phyloP scores from a whole-genome alignment of 1,140 invertebrate genomes.

The Chrysomallon squamiferum region DNA sequence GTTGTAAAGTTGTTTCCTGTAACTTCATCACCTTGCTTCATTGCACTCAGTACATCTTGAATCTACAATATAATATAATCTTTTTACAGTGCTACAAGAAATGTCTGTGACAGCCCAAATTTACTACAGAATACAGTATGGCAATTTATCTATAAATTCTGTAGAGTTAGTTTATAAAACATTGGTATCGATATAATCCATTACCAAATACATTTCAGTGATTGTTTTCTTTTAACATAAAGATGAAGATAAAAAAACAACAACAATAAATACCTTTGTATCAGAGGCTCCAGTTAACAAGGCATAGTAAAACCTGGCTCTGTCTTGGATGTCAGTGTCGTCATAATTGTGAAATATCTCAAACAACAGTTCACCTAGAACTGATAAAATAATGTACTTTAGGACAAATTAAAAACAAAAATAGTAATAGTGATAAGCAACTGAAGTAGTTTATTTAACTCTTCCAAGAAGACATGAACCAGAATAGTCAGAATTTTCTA shows the following conservation, averaged over 20 bases:
- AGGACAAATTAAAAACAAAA: too few relatives aligned
- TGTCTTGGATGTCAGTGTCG: slow-evolving; percentile 47
- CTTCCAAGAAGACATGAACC: neutral
- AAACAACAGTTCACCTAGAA: slow-evolving; percentile 45
- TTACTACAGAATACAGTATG: neutral
- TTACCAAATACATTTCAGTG: neutral
- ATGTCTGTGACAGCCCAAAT: neutral
- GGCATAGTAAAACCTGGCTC: slow-evolving; percentile 45
- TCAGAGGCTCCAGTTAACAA: slow-evolving; percentile 37
- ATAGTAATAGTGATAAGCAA: neutral
- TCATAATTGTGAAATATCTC: slow-evolving; percentile 34
- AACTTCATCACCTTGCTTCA: slow-evolving; percentile 10
- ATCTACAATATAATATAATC: too few relatives aligned
- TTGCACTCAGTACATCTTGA: slow-evolving; percentile 18
- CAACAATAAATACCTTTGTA: slow-evolving; percentile 51
- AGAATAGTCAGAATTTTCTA: neutral
- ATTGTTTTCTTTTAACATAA: neutral
- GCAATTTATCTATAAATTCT: neutral
- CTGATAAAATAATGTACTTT: slow-evolving; percentile 28
- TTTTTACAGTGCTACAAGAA: too few relatives aligned
- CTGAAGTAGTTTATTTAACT: neutral
- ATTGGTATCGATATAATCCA: neutral
- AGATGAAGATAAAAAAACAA: neutral
- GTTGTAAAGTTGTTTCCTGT: slow-evolving; percentile 24
- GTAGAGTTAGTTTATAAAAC: neutral